Evolutionary conservation across 2,113 vertebrate genomes (phyloP), one percentile per base, ranked within the genome.

Genomic region (Melanostigma gelatinosum): DNA sequence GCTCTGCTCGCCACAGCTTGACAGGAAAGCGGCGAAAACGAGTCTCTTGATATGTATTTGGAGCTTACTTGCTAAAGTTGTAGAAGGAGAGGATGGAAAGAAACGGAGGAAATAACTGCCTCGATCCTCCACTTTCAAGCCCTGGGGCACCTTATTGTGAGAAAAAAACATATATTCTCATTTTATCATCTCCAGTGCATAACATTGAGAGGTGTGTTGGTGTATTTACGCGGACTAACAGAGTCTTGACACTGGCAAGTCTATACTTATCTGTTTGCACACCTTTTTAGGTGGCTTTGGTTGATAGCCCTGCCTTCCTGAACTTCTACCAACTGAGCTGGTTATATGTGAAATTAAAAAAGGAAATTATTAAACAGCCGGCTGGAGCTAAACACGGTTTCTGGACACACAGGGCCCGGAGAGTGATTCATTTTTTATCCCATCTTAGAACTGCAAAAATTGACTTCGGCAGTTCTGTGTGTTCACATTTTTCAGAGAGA

Each of bases 261-360:
- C 79, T 87, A 70, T 66, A 83, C 86, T 90, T 91, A 91, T 92
- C 93, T 87, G 84, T 88, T 81, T 86, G 83, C 85, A 88, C 88
- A 93, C 82, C 88, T 91, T 89, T 46, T 89, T 81, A 82, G 85
- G 60, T 63, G 77, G 77, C 82, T 81, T 84, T 72, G 86, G 42
- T 82, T 78, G 73, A 85, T 61, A 67, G 65, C 79, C 46, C 77
- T 38, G 72, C 78, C 79, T 83, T 18, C 64, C 79, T 65, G 42
- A 83, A 77, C 86, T 57, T 77, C 77, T 75, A 90, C 83, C 86
- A 90, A 88, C 82, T 89, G 89, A 91, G 91, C 85, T 92, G 91
- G 87, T 92, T 91, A 90, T 86, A 90, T 90, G 91, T 92, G 89
- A 91, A 93, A 94, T 91, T 85, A 92, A 87, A 90, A 60, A 88